Base-by-base conservation (phyloP, 2,797 vertebrate genomes). In the Enteromius treurensis region DNA sequence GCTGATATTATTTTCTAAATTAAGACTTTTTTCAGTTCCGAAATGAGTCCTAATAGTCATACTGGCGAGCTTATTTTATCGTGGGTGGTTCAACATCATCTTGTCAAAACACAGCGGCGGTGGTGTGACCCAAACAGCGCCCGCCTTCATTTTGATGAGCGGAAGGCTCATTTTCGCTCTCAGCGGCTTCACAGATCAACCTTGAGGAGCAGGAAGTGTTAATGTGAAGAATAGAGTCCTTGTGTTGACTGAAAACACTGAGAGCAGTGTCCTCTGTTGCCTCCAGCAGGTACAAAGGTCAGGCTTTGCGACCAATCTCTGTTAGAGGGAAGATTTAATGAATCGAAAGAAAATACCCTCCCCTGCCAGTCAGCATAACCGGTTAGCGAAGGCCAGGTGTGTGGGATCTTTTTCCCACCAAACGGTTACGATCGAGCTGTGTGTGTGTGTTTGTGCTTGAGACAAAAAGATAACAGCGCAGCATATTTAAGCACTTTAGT, bases 311-410 rank as follows among this genome's bases (percentile, higher is more conserved):
- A 82, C 73, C 17, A 85, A 82, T 75, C 60, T 34, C 9, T 71
- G 51, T 40, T 76, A 29, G 58, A 55, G 4, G 32, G 42, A 49
- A 51, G 15, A 29, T 40, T 49, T 34, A 55, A 76, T 83, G 3
- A 68, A 34, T 78, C 75, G 86, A 88, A 88, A 88, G 65, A 65
- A 45, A 73, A 87, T 80, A 84, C 75, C 42, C 2, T 17, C 11
- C 45, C 13, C 7, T 65, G 32, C 29, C 77, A 86, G 64, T 75
- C 34, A 83, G 45, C 60, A 23, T 75, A 8, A 80, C 70, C 83
- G 13, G 64, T 84, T 82, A 29, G 77, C 49, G 51, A 69, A 75
- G 82, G 42, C 70, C 86, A 87, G 88, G 88, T 87, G 86, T 83
- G 77, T 64, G 53, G 13, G 23, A 37, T 71, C 23, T 42, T 73